Conservation (phyloP, 35 echinoderm and acorn worm genomes). For the Apostichopus japonicus region DNA sequence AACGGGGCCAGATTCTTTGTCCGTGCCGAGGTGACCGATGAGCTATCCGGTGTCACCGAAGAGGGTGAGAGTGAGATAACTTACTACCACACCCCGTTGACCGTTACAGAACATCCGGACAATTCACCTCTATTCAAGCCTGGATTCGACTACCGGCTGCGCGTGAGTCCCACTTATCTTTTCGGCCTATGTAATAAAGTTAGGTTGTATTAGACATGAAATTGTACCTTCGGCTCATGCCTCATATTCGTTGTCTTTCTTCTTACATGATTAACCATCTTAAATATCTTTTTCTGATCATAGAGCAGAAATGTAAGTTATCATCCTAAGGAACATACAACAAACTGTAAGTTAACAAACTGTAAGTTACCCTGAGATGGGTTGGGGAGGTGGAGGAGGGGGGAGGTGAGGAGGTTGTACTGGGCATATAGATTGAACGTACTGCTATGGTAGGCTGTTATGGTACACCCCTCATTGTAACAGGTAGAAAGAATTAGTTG, state of each 20-base stretch:
- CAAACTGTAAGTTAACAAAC: neutral
- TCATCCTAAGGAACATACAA: too few relatives aligned
- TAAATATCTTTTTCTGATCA: too few relatives aligned
- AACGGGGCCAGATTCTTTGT: neutral
- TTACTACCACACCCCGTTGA: neutral
- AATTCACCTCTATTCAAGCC: slow-evolving; percentile 23
- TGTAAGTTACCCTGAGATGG: neutral
- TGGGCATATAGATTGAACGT: too few relatives aligned
- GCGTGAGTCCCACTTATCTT: neutral
- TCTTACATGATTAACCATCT: too few relatives aligned
- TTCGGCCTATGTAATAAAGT: neutral
- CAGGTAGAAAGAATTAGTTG: too few relatives aligned
- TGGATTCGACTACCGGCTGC: neutral
- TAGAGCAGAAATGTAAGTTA: too few relatives aligned
- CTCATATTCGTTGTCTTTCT: too few relatives aligned
- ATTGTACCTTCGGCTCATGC: too few relatives aligned
- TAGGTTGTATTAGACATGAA: too few relatives aligned
- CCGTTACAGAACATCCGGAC: neutral
- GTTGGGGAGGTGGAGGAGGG: neutral
- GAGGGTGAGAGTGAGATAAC: neutral
- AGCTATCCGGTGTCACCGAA: neutral
- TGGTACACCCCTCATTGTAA: too few relatives aligned
- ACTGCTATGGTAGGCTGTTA: too few relatives aligned
- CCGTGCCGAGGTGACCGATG: neutral
- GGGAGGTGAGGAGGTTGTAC: neutral